Base-by-base conservation (phyloP, 2,888 invertebrate genomes). In the Conchocele bisecta region DNA sequence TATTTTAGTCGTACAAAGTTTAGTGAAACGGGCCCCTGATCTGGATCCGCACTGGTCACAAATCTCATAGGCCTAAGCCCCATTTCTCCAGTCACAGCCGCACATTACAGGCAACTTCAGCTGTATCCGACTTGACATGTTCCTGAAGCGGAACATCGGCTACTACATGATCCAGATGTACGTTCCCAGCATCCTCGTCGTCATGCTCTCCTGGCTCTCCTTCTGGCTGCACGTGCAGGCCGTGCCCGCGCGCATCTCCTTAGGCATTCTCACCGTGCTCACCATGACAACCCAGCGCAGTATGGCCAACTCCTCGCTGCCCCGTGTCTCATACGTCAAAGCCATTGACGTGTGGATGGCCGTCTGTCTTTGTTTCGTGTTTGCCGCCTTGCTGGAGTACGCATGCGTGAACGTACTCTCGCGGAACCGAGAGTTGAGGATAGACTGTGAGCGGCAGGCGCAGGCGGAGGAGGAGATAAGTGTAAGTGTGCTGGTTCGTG, bases 131-230 rank as follows among this genome's bases (percentile, higher is more conserved):
- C 70, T 83, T 15, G 72, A 83, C 31, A 61, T 87, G 35, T 68
- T 69, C 13, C 74, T 87, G 13, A 61, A 78, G 26, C 60, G 87
- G 20, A 80, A 84, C 59, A 78, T 85, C n/a, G 87, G 85, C 5
- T 86, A 82, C 65, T 86, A 87, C 70, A 83, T 86, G 84, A 85
- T 86, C 22, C 87, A 87, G 79, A 79, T 83, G 42, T 87, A 85
- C 74, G 79, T 87, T 22, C 87, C 87, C 1, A 86, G 84, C 53
- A 67, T 83, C 20, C 77, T 87, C 6, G 83, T 86, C 46, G 87
- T 87, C 0, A 67, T 82, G 15, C 76, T 87, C 15, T 86, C 86
- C 15, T 87, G 87, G 87, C 79, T 87, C 0, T 85, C 84, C 0
- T 86, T 86, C 66, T 86, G 85, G 85, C 64, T 85, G 22, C 83